Base-by-base conservation (phyloP, 2,797 vertebrate species). In the Chiloscyllium punctatum region DNA sequence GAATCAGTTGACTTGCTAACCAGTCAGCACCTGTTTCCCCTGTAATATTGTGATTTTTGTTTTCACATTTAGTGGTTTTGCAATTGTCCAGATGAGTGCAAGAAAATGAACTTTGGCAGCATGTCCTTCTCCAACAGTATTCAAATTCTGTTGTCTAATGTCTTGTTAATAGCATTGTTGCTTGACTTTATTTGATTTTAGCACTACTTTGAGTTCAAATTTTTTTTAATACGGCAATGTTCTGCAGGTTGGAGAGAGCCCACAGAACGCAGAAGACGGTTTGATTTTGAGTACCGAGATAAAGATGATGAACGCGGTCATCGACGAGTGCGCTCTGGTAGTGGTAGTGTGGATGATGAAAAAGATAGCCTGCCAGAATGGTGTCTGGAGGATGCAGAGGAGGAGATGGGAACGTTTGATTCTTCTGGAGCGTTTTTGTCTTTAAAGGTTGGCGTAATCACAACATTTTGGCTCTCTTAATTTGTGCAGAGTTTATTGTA, bases 391-490 rank as follows among this genome's bases (percentile, higher is more conserved):
- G 99, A 99, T 4, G 99, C 99, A 0, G 99, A 99, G 11, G 99
- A 99, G 96, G 99, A 99, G 97, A 99, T 99, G n/a, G 99, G 99
- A 96, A 99, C 99, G 0, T 99, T 99, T 95, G 99, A 99, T 96
- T 99, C 99, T 0, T 99, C 99, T 0, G 99, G 99, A 96, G 99
- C 99, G 0, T 99, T 99, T 97, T 98, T 99, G 5, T 99, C 99
- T 95, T 97, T 99, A 95, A 99, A 99, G 98, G 99, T 99, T 96
- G 97, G 96, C 77, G 95, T 74, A 77, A n/a, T 53, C 57, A 2
- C 74, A 74, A 53, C 77, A 72, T 48, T 13, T 91, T 66, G 42
- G 18, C 8, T 23, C 21, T 42, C 62, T 68, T 68, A 69, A 92
- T 42, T 92, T 92, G 82, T 84, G 42, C 48, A 84, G 21, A 66